Base-by-base conservation (phyloP, 1,140 invertebrate genomes). In the Portunus trituberculatus region DNA sequence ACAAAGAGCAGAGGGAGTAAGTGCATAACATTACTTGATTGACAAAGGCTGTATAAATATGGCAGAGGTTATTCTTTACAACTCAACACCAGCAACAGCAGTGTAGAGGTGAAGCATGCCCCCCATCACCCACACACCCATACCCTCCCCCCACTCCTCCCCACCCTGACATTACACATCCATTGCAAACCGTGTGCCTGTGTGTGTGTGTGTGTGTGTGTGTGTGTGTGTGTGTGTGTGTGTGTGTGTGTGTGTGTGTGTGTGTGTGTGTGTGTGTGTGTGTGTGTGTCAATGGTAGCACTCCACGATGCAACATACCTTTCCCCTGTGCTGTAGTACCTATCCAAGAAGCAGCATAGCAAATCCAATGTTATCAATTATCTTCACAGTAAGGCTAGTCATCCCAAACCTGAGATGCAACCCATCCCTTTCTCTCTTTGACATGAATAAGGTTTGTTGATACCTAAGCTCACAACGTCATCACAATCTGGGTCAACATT, bases 221-320 rank as follows among this genome's bases (percentile, higher is more conserved):
- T 39, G 29, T 87, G 29, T 12, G 84, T 87, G 84, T 87, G 28
- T 87, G 84, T 87, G 84, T 87, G 84, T 87, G 84, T 39, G 39
- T 87, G 84, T 87, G 84, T 46, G 28, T 87, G 31, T 76, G 67
- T 76, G 67, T 25, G 83, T 84, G 28, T 87, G 39, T 87, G 84
- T 87, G 84, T 87, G 84, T 39, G 84, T 87, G 28, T 87, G 84
- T 87, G 84, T 39, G 84, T 87, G 84, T 87, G 39, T 87, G 84
- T 87, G 84, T 46, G 28, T 39, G 7, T 32, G 84, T 2, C 39
- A 1, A 0, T 48, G 52, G 67, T 7, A n/a, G 7, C n/a, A n/a
- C 67, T 76, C 84, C 82, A 59, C 14, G 46, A 67, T 88, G 92
- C 92, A 93, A 59, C 92, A 59, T 93, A 93, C 92, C 92, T 93